Percentiles rank a stretch among this genome's conserved stretches.
phyloP scores from a whole-genome alignment of 2,797 vertebrate genomes.

The Chelon auratus region DNA sequence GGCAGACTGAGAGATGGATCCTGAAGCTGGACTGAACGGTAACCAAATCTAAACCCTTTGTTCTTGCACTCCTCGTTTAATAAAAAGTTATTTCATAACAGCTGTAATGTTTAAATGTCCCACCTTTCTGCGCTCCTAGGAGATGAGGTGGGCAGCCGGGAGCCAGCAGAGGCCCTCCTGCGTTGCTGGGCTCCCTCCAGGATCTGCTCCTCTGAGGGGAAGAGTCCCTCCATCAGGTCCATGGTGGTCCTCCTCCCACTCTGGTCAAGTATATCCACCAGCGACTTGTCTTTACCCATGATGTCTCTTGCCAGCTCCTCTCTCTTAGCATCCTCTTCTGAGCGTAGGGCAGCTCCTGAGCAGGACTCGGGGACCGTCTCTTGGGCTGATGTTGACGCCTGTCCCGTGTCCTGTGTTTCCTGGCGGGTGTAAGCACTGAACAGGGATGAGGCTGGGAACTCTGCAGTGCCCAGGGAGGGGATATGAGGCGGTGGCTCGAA shows the following conservation, averaged over 20 bases:
- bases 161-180: slow-evolving; percentile 80
- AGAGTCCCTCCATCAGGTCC: slow-evolving; percentile 98
- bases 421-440: slow-evolving; percentile 87
- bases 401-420: neutral
- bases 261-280: slow-evolving; percentile 94
- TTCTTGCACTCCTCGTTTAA: neutral
- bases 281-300: slow-evolving; percentile 91
- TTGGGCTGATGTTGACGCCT: neutral
- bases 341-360: slow-evolving; percentile 38
- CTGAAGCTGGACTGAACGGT: neutral
- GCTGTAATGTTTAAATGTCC: neutral
- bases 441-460: slow-evolving; percentile 78
- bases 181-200: slow-evolving; percentile 90
- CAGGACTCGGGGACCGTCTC: neutral
- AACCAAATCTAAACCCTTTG: neutral
- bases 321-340: slow-evolving; percentile 89
- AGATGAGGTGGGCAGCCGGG: slow-evolving; percentile 74
- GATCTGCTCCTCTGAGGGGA: slow-evolving; percentile 90
- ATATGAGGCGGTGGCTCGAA: neutral
- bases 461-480: slow-evolving; percentile 69
- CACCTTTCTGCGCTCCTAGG: slow-evolving; percentile 68
- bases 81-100: neutral
- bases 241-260: slow-evolving; percentile 93
- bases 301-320: slow-evolving; percentile 93
- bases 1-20: slow-evolving; percentile 14